Percentiles rank a stretch among this genome's conserved stretches.
These are phyloP conservation scores for Myotis pilosus DNA, from an alignment of 2,797 vertebrate species.

Conservation along the genomic window DNA sequence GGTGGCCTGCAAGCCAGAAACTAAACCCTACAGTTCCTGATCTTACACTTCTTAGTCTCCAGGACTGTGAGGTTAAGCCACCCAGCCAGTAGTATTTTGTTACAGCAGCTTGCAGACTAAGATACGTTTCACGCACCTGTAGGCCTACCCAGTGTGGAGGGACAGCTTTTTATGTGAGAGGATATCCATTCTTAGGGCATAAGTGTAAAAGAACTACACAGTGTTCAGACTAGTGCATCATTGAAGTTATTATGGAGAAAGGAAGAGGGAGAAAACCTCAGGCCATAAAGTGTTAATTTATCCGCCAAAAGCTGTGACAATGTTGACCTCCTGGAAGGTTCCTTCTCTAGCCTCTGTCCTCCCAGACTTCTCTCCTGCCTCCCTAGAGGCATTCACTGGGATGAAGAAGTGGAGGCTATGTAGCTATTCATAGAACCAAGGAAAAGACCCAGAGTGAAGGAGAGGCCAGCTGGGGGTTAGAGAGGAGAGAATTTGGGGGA, in stretches of 20 bases:
- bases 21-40: background rate
- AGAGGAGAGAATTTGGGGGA: background rate
- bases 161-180: background rate
- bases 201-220: background rate
- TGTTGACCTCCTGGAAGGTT: background rate
- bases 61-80: background rate
- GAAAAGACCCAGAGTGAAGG: background rate
- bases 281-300: background rate
- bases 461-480: background rate
- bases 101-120: background rate
- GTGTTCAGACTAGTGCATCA: background rate
- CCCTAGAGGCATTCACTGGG: background rate
- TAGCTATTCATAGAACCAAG: background rate
- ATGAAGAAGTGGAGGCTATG: background rate
- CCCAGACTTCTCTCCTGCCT: background rate
- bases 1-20: background rate
- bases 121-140: background rate
- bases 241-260: background rate
- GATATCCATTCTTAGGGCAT: background rate
- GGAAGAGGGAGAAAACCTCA: background rate
- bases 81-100: background rate
- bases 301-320: background rate
- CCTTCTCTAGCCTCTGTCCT: background rate
- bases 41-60: background rate
- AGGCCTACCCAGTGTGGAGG: background rate